Conservation (phyloP, 1,140 invertebrate species). For the Zaprionus vittiger region DNA sequence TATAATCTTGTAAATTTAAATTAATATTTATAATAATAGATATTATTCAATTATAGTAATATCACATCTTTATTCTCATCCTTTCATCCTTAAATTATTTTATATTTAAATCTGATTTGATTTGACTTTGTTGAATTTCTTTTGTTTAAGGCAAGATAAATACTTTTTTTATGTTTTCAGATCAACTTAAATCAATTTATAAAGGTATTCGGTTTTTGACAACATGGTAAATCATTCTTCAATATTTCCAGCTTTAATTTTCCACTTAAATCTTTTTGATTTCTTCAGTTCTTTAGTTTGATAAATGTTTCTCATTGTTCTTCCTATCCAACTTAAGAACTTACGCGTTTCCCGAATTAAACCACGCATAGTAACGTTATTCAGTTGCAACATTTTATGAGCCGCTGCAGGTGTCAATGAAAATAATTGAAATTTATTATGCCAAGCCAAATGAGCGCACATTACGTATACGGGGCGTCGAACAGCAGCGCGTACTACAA, state of each 20-base stretch:
- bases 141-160: too few species aligned
- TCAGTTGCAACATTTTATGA: constrained; percentile 5
- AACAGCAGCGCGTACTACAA: background rate
- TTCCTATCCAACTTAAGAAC: background rate
- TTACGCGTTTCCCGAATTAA: background rate
- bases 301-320: background rate
- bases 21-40: too few species aligned
- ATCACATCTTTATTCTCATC: too few species aligned
- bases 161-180: too few species aligned
- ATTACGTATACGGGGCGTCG: constrained; percentile 42
- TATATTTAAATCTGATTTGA: too few species aligned
- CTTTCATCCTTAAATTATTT: too few species aligned
- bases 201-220: too few species aligned
- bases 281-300: background rate
- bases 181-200: too few species aligned
- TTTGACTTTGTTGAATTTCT: too few species aligned
- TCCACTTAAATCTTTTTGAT: constrained; percentile 25
- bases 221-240: too few species aligned
- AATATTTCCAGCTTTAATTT: background rate
- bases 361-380: background rate
- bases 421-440: constrained; percentile 64
- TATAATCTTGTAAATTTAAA: too few species aligned
- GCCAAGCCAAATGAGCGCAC: constrained; percentile 23
- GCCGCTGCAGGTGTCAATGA: constrained; percentile 44
- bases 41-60: too few species aligned